Evolutionary conservation across 2,888 invertebrate species (phyloP), one percentile per base, ranked within the genome.

Genomic region (Nomada goodeniana): DNA sequence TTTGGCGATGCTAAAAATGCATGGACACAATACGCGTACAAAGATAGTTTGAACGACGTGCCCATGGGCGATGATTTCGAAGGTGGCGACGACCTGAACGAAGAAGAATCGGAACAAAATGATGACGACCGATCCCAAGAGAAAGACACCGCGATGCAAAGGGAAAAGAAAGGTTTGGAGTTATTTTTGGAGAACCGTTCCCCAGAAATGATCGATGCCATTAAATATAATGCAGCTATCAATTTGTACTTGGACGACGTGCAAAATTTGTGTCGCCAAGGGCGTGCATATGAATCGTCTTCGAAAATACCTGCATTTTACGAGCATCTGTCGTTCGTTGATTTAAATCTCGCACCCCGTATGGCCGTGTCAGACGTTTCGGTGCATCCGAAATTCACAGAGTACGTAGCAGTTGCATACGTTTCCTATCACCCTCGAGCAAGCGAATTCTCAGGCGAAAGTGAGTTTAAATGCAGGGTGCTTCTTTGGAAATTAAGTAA

Each of bases 1-100:
- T 91, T 91, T 2, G 91, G 91, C 1, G 88, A 92, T 68, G 92
- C 92, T 0, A 92, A 89, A 63, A 93, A 93, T 76, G 90, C 91
- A 0, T 93, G 92, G 91, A 92, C 93, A 0, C 94, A 94, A 67
- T 94, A 93, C 76, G 90, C 84, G 10, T 82, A 86, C 81, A 81
- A 86, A 23, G 88, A 89, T 42, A 75, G 55, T 15, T 29, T 74
- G 15, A n/a, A 20, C 26, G 61, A 63, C n/a, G 75, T 29, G n/a
- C 64, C 20, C 4, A 20, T 20, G 47, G 71, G 13, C 5, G 71
- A 11, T 1, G 75, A 76, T 11, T 57, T 50, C 11, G 78, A 64
- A 36, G 70, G 80, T 20, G 60, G 80, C 1, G 79, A 72, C 10
- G 71, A 70, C 15, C 76, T 18, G 74, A 73, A 9, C 13, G 42